Conservation (phyloP, 92 coral and sea anemone genomes). For the Zoanthus sociatus region DNA sequence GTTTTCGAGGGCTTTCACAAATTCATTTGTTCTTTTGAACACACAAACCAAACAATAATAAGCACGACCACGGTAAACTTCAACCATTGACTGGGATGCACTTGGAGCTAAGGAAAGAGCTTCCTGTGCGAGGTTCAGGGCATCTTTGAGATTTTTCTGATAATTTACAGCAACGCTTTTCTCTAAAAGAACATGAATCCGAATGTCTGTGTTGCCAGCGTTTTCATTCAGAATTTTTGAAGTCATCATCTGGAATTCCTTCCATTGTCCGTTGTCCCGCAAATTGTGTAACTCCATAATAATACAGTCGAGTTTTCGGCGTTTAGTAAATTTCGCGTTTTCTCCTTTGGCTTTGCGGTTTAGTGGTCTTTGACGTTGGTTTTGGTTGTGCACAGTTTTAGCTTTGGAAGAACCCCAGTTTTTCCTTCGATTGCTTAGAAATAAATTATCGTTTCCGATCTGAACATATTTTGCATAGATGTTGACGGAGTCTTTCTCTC, state of each 20-base stretch:
- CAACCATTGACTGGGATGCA: constrained; percentile 35
- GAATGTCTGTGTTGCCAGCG: background rate
- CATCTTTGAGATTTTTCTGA: background rate
- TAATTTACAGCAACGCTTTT: constrained; percentile 32
- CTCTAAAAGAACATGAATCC: constrained; percentile 19
- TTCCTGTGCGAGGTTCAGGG: constrained; percentile 6
- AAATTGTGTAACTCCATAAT: constrained; percentile 9
- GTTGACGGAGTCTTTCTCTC: background rate
- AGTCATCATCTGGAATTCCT: constrained; percentile 4
- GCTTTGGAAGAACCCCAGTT: background rate
- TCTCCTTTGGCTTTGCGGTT: background rate
- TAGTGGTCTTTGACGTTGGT: background rate
- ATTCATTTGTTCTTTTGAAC: constrained; percentile 27
- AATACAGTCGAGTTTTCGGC: background rate
- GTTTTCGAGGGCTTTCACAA: constrained; percentile 23
- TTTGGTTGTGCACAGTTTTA: too few relatives aligned
- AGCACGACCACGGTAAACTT: constrained; percentile 28
- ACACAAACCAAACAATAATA: constrained; percentile 3
- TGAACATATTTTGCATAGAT: background rate
- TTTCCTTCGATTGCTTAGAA: background rate
- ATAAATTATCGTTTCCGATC: background rate
- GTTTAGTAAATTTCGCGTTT: constrained; percentile 31
- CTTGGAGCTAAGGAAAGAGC: constrained; percentile 7
- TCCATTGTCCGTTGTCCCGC: constrained; percentile 27
- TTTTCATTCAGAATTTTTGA: background rate